Base-by-base conservation (phyloP, 2,888 invertebrate species). In the Ceramica pisi region DNA sequence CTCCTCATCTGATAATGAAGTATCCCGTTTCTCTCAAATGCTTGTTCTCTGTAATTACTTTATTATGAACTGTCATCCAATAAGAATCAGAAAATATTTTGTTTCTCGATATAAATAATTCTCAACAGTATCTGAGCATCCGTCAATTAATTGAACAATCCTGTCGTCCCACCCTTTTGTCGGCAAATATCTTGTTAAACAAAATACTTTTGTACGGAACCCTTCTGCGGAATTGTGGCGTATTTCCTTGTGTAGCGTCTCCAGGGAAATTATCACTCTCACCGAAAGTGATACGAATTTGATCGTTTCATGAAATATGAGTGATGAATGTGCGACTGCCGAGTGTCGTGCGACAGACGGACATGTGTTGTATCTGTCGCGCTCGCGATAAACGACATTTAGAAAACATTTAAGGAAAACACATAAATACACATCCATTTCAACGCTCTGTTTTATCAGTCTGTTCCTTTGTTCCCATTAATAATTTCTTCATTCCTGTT, bases 221-320 rank as follows among this genome's bases (percentile, higher is more conserved):
- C 83, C 79, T 81, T 78, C 83, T 66, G 76, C 69, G 44, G 73
- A 79, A 79, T 81, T 75, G 67, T 59, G 78, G 63, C 64, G 23
- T 67, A 66, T 77, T 81, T 63, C 65, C 71, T 71, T 72, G 64
- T 60, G 56, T 57, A 48, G 23, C 69, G 75, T 76, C 83, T 78
- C 84, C 44, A 63, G 83, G 83, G 83, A 84, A 84, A 84, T 84
- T 84, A 84, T 82, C 67, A 71, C 75, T 82, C 81, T 61, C 70
- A 56, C 59, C 68, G 66, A 82, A 82, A 84, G 84, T 82, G 84
- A 82, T 82, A 72, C 64, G 84, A 77, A 67, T 80, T 80, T 84
- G 73, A 83, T 84, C 80, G 78, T 80, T 83, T 82, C 73, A 76
- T 80, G 77, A 81, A 80, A 81, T 80, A 71, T 80, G 72, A 80